These are phyloP conservation scores for Morpho achilles DNA, from an alignment of 2,888 invertebrate genomes.

Conservation along the genomic window DNA sequence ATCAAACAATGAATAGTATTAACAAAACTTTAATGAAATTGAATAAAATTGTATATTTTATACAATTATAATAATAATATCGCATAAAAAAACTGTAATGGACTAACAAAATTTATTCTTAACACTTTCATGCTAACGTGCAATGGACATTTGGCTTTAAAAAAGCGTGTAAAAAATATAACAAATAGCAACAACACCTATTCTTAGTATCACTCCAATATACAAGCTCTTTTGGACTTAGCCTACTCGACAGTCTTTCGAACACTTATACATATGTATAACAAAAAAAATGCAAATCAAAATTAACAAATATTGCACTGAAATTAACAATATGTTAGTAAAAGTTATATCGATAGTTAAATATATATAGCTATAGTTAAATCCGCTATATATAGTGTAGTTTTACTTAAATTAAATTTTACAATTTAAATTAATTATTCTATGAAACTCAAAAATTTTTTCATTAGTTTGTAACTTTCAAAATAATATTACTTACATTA, in stretches of 20 bases:
- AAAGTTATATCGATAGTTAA: no score
- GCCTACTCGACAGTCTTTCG: constrained; percentile 29
- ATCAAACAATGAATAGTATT: background rate
- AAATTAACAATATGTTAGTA: background rate
- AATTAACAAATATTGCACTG: background rate
- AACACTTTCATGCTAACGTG: constrained; percentile 14
- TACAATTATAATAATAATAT: background rate
- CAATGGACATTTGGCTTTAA: constrained; percentile 15
- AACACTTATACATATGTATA: constrained; percentile 6
- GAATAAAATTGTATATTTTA: constrained; percentile 1
- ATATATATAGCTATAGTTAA: no score
- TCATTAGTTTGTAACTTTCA: no score
- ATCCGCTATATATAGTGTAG: no score
- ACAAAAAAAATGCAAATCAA: constrained; percentile 18
- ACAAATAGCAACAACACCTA: constrained; percentile 39
- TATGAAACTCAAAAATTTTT: no score
- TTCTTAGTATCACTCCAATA: constrained; percentile 51
- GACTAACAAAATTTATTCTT: constrained; percentile 1
- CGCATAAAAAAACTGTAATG: constrained; percentile 3
- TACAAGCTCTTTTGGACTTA: constrained; percentile 29
- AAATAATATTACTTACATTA: no score
- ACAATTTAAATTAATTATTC: no score
- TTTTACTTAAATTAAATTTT: no score
- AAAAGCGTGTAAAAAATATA: constrained; percentile 36
- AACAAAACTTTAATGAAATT: background rate